A percentile compares a stretch with the other conserved stretches of the same genome.
Conservation (phyloP, 2,888 invertebrate genomes). For the Julus scanicus region DNA sequence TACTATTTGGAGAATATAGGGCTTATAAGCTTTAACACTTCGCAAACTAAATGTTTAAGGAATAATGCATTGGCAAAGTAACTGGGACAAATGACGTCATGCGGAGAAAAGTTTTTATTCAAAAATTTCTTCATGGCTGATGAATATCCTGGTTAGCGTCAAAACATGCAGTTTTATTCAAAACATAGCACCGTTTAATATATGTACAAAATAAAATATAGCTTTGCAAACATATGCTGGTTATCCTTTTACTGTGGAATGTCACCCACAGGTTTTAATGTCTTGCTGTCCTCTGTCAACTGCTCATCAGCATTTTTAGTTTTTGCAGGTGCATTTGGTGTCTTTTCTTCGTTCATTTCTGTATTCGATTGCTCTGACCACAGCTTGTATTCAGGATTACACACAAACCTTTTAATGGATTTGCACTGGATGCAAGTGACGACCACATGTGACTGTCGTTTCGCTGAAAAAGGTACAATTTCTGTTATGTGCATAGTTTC, state of each 20-base stretch:
- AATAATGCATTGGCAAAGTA: not conserved
- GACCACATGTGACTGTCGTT: conserved; percentile 42
- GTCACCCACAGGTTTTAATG: not conserved
- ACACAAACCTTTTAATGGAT: conserved; percentile 40
- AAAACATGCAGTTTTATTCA: not conserved
- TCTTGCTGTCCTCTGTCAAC: not conserved
- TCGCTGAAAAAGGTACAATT: conserved; percentile 31
- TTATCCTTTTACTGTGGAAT: not conserved
- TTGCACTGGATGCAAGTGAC: conserved; percentile 52
- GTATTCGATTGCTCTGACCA: conserved; percentile 42
- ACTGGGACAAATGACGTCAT: not conserved
- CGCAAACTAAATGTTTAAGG: not conserved
- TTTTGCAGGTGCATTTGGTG: not conserved
- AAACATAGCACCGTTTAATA: not conserved
- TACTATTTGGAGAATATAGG: not conserved
- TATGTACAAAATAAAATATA: not conserved
- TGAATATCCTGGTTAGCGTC: not conserved
- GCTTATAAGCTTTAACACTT: not conserved
- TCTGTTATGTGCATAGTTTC: not conserved
- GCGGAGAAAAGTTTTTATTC: not conserved
- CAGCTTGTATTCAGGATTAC: conserved; percentile 47
- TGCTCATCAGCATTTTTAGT: not conserved
- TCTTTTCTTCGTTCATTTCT: not conserved
- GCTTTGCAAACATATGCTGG: not conserved
- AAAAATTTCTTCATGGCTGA: conserved; percentile 6